These are phyloP conservation scores for Salvator merianae DNA, from an alignment of 2,113 vertebrate genomes.

Conservation along the genomic window DNA sequence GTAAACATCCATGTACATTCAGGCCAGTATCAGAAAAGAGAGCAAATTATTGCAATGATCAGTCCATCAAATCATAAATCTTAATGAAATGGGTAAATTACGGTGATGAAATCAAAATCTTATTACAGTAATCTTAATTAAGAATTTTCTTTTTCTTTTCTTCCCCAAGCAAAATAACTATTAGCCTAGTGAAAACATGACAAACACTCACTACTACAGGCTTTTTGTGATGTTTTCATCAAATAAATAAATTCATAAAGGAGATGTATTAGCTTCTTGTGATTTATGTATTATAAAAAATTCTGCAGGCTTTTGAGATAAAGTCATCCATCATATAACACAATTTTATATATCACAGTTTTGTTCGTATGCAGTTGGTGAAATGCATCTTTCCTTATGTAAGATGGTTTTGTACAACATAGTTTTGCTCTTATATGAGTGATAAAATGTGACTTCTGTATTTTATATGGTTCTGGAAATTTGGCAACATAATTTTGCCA, in stretches of 20 bases:
- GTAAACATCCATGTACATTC: accelerated
- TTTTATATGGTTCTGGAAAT: too few relatives aligned
- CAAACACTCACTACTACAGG: background rate
- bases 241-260: background rate
- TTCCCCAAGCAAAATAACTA: background rate
- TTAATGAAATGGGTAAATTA: background rate
- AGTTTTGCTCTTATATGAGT: too few relatives aligned
- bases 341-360: too few relatives aligned
- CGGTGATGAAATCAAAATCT: background rate
- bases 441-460: too few relatives aligned
- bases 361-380: too few relatives aligned
- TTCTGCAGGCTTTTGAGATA: background rate
- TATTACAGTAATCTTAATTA: background rate
- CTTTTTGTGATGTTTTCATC: background rate
- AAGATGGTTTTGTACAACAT: too few relatives aligned
- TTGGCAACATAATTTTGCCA: too few relatives aligned
- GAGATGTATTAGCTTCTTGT: background rate
- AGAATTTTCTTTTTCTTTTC: background rate
- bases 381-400: too few relatives aligned
- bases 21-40: background rate
- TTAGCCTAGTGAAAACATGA: background rate
- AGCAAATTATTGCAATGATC: background rate
- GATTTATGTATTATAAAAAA: background rate
- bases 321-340: too few relatives aligned
- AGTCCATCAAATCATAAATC: background rate